These are phyloP conservation scores for Luperina testacea DNA, from an alignment of 2,888 invertebrate species.

Conservation along the genomic window DNA sequence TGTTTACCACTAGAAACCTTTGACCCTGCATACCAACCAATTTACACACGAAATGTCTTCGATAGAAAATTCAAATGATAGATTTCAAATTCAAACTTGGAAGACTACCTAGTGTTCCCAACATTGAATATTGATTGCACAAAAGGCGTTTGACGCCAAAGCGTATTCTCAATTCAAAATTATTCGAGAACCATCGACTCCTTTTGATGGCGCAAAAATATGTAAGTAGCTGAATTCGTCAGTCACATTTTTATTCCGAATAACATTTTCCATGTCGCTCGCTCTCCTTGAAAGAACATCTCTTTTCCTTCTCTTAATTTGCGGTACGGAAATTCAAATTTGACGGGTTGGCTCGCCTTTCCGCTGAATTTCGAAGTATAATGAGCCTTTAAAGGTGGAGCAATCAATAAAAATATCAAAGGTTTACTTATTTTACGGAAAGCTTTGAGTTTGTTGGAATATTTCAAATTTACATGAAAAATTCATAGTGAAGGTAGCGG, in stretches of 20 bases:
- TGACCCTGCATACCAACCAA: slow-evolving; percentile 38
- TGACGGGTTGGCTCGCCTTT: slow-evolving; percentile 88
- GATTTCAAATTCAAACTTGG: slow-evolving; percentile 84
- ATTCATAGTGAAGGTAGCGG: slow-evolving; percentile 28
- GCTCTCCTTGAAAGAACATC: slow-evolving; percentile 41
- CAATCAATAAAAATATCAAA: slow-evolving; percentile 87
- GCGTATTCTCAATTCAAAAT: slow-evolving; percentile 90
- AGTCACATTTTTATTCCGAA: slow-evolving; percentile 85
- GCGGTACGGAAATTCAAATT: slow-evolving; percentile 89
- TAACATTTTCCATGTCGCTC: slow-evolving; percentile 76
- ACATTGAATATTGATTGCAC: slow-evolving; percentile 90
- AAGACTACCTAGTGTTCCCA: slow-evolving; percentile 80
- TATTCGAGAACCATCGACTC: slow-evolving; percentile 86
- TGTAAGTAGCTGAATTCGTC: slow-evolving; percentile 88
- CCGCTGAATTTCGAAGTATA: slow-evolving; percentile 87
- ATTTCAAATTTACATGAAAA: slow-evolving; percentile 54
- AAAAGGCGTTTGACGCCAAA: slow-evolving; percentile 88
- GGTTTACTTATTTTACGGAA: slow-evolving; percentile 69
- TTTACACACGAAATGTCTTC: slow-evolving; percentile 75
- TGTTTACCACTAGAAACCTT: slow-evolving; percentile 1
- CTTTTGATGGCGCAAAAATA: slow-evolving; percentile 89
- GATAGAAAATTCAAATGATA: slow-evolving; percentile 83
- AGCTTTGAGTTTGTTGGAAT: slow-evolving; percentile 62
- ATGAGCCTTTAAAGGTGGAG: slow-evolving; percentile 86
- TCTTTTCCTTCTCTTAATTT: slow-evolving; percentile 74